Base-by-base conservation (phyloP, 2,888 invertebrate genomes). In the Eulithis testata region DNA sequence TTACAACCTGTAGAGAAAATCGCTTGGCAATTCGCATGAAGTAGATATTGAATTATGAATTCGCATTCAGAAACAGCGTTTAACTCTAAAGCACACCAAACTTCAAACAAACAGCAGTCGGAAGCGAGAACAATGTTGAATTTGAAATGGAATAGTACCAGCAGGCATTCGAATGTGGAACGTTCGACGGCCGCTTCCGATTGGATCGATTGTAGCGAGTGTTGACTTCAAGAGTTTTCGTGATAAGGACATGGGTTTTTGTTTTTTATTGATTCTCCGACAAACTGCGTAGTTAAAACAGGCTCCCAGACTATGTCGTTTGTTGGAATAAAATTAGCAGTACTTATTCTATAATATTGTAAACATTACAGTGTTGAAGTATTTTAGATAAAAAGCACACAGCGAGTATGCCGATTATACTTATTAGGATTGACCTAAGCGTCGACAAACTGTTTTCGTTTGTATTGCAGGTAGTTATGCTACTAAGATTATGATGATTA, bases 401-500 rank as follows among this genome's bases (percentile, higher is more conserved):
- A 1, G 31, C 21, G 2, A 21, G 21, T 1, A 21, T 21, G 21
- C 21, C 21, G 21, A 21, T 1, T 1, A 21, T 21, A 21, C 21
- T 21, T 2, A n/a, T n/a, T n/a, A n/a, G n/a, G n/a, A n/a, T n/a
- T n/a, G n/a, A 21, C 21, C 21, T 21, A 21, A 21, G 21, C 21
- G 21, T 21, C 21, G 2, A 21, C 21, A 21, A 21, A 21, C 21
- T 21, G 21, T 21, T 21, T 21, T 21, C 21, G 21, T 21, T 21
- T 21, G 3, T 21, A 49, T 49, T 9, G 4, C 8, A 47, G 8
- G 47, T 2, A 7, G 8, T 21, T 11, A 49, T 8, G 49, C 21
- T 49, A 21, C 21, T 21, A 21, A 21, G 21, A 21, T 21, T 21
- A 11, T 27, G 14, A 9, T 21, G 27, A 60, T 94, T 93, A 98